Percentiles rank a stretch among this genome's conserved stretches.
Evolutionary conservation across 37 sponge, comb jelly and placozoan genomes (phyloP).

Genomic region (Amphimedon queenslandica): DNA sequence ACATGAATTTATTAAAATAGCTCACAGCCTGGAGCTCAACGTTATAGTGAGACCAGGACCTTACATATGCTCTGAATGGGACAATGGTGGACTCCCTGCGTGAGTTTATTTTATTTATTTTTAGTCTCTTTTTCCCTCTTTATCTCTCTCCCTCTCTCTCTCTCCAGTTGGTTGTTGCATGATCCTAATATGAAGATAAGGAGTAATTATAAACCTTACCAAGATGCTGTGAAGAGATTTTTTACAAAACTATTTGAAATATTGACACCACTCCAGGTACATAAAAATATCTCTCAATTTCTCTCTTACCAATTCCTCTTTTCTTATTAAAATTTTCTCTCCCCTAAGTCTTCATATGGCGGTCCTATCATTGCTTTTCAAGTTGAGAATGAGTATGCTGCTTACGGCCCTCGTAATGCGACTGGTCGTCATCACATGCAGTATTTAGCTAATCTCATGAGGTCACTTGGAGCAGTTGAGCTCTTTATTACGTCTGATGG

Average conservation of each 20-base stretch:
- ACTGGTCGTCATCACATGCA: constrained; percentile 23
- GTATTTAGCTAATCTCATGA: constrained; percentile 48
- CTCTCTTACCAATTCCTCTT: too few species aligned
- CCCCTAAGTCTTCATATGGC: constrained; percentile 30
- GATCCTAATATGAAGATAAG: constrained; percentile 77
- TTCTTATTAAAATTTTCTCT: too few species aligned
- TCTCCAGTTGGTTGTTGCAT: constrained; percentile 76
- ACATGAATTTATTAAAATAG: constrained; percentile 48
- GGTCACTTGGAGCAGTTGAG: constrained; percentile 38
- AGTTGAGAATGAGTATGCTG: constrained; percentile 75
- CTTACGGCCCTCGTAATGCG: background rate
- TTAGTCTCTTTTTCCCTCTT: background rate
- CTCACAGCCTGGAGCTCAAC: constrained; percentile 69
- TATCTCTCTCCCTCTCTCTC: too few species aligned
- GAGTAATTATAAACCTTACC: constrained; percentile 51
- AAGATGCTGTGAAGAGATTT: constrained; percentile 61
- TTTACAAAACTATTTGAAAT: constrained; percentile 58
- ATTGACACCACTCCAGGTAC: constrained; percentile 63
- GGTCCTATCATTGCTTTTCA: constrained; percentile 93
- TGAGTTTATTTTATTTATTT: constrained; percentile 21
- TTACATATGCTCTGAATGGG: constrained; percentile 98
- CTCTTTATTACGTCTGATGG: constrained; percentile 78
- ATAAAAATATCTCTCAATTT: background rate
- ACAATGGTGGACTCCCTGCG: constrained; percentile 88
- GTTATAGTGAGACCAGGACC: constrained; percentile 95